phyloP scores from a whole-genome alignment of 2,113 vertebrate genomes.

The Balaenoptera acutorostrata region DNA sequence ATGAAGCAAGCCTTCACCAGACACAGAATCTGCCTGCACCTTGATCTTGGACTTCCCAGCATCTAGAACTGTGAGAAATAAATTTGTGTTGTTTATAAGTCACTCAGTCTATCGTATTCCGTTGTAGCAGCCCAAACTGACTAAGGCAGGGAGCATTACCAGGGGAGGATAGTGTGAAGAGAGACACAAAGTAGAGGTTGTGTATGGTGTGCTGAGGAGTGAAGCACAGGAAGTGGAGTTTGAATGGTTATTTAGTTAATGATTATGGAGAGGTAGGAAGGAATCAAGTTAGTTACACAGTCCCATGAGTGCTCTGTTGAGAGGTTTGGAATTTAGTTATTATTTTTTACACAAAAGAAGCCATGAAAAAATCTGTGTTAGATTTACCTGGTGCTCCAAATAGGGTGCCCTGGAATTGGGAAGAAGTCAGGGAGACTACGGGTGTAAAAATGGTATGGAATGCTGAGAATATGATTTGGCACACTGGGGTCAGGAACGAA shows the following conservation, averaged over 20 bases:
- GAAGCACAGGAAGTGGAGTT: not conserved
- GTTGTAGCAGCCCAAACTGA: not conserved
- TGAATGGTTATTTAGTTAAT: not conserved
- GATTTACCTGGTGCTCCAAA: not conserved
- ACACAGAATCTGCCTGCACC: not conserved
- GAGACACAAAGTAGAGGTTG: not conserved
- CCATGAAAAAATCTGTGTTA: not conserved
- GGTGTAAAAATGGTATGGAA: not conserved
- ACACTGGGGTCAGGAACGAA: not conserved
- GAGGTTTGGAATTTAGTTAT: not conserved
- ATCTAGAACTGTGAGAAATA: not conserved
- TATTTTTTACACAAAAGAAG: not conserved
- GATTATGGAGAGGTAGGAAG: not conserved
- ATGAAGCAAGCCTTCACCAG: not conserved
- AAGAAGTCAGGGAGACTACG: not conserved
- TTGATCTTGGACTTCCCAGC: not conserved
- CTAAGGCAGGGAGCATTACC: not conserved
- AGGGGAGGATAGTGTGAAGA: not conserved
- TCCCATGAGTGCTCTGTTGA: not conserved
- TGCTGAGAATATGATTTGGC: not conserved
- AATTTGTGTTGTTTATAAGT: not conserved
- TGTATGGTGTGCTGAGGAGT: not conserved
- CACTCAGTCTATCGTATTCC: not conserved
- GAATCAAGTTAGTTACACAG: not conserved
- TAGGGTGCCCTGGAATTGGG: too few relatives aligned